These are phyloP conservation scores for Actinia tenebrosa DNA, from an alignment of 64 coral and sea anemone species.

Conservation along the genomic window DNA sequence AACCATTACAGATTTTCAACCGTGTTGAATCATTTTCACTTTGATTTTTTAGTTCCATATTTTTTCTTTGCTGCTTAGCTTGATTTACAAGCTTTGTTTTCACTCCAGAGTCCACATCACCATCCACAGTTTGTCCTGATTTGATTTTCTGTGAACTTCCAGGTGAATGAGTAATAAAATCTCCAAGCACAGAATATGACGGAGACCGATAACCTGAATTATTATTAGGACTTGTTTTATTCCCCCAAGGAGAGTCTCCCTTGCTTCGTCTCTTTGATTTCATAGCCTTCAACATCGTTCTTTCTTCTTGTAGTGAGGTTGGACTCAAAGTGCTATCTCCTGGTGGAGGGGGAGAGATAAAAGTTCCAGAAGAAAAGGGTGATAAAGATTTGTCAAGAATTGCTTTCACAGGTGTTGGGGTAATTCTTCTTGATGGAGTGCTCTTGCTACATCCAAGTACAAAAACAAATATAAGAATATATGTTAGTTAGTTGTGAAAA, in stretches of 20 bases:
- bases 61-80: not conserved
- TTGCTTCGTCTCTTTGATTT: conserved; percentile 59
- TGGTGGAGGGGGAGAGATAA: not conserved
- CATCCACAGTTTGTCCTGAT: conserved; percentile 20
- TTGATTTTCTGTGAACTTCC: conserved; percentile 17
- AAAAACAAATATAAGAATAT: too few relatives aligned
- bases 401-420: conserved; percentile 70
- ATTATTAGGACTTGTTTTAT: conserved; percentile 47
- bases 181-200: conserved; percentile 52
- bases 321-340: conserved; percentile 44
- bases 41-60: not conserved
- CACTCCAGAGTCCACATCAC: not conserved
- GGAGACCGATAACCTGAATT: conserved; percentile 52
- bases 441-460: conserved; percentile 44
- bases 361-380: conserved; percentile 37
- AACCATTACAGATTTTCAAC: not conserved
- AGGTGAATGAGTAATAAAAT: conserved; percentile 37
- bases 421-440: conserved; percentile 71
- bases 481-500: too few relatives aligned
- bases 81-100: not conserved
- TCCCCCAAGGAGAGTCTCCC: conserved; percentile 61
- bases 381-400: conserved; percentile 30
- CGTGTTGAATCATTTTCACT: not conserved
- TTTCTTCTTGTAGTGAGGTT: conserved; percentile 75
- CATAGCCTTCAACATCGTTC: conserved; percentile 63